These are phyloP conservation scores for Darwinula stevensoni DNA, from an alignment of 2,888 invertebrate species.

Conservation along the genomic window DNA sequence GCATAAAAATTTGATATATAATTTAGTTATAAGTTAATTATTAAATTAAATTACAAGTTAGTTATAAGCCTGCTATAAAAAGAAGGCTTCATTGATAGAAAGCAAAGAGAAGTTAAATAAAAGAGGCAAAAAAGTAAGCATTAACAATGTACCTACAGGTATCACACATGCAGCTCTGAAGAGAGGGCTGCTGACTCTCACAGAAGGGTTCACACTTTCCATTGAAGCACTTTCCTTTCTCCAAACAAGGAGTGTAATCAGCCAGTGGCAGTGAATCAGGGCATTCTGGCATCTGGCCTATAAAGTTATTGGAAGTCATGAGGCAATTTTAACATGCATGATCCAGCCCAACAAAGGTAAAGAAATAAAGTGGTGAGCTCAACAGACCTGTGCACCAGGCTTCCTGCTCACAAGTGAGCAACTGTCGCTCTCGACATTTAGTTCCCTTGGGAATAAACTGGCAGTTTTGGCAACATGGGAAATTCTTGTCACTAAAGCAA, in stretches of 20 bases:
- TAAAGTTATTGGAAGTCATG: too few relatives aligned
- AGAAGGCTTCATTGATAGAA: slow-evolving; percentile 6
- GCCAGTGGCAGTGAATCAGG: slow-evolving; percentile 59
- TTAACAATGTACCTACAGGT: slow-evolving; percentile 41
- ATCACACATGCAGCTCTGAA: slow-evolving; percentile 90
- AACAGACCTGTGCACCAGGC: slow-evolving; percentile 19
- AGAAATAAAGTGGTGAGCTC: too few relatives aligned
- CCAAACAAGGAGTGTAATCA: slow-evolving; percentile 62
- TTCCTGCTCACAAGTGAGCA: slow-evolving; percentile 72
- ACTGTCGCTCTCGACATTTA: slow-evolving; percentile 56
- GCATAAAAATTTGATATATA: too few relatives aligned
- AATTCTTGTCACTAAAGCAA: slow-evolving; percentile 93
- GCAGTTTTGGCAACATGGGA: slow-evolving; percentile 76
- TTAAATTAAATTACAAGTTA: slow-evolving; percentile 4
- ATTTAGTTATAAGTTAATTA: too few relatives aligned
- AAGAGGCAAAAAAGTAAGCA: too few relatives aligned
- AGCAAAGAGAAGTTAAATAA: too few relatives aligned
- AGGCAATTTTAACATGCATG: too few relatives aligned
- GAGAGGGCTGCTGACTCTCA: slow-evolving; percentile 41
- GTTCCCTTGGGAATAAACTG: slow-evolving; percentile 37
- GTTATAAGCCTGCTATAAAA: too few relatives aligned
- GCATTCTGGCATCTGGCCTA: slow-evolving; percentile 30
- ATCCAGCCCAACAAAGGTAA: too few relatives aligned
- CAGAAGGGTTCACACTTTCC: slow-evolving; percentile 88
- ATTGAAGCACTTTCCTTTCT: slow-evolving; percentile 57